Percentiles rank a stretch among this genome's conserved stretches.
Evolutionary conservation across 1,140 invertebrate species (phyloP).

Genomic region (Conus betulinus): DNA sequence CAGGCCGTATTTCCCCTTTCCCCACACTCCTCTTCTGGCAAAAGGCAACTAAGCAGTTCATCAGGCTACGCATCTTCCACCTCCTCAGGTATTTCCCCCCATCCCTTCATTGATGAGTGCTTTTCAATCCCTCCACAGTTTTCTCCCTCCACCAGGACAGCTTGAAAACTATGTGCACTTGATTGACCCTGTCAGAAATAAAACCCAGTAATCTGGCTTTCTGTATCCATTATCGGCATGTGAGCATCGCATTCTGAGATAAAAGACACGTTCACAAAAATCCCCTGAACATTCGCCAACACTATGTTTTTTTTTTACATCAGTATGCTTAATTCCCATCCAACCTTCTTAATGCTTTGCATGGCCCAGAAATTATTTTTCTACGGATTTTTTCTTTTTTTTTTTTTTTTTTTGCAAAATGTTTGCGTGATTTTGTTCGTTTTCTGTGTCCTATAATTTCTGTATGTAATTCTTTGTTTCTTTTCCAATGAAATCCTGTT

Average conservation of each 20-base stretch:
- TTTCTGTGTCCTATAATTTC: not conserved
- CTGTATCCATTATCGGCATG: not conserved
- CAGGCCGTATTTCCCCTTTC: constrained; percentile 52
- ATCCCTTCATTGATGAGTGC: not conserved
- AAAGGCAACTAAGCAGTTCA: constrained; percentile 35
- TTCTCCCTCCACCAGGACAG: too few relatives aligned
- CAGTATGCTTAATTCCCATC: not conserved
- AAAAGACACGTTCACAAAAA: not conserved
- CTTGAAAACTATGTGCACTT: too few relatives aligned
- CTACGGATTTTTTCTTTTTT: not conserved
- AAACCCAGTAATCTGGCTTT: not conserved
- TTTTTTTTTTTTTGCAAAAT: not conserved
- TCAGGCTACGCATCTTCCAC: constrained; percentile 70
- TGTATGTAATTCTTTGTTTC: too few relatives aligned
- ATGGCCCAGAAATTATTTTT: not conserved
- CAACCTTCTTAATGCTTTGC: not conserved
- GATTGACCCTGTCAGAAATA: not conserved
- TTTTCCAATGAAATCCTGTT: too few relatives aligned
- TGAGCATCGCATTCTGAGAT: not conserved
- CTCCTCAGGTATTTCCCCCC: constrained; percentile 63
- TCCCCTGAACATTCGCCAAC: not conserved
- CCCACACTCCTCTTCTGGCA: constrained; percentile 10
- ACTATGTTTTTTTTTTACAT: too few relatives aligned
- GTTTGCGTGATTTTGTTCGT: not conserved
- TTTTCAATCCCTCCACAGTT: too few relatives aligned